These are phyloP conservation scores for Athripsodes cinereus DNA, from an alignment of 2,888 invertebrate genomes.

Conservation along the genomic window DNA sequence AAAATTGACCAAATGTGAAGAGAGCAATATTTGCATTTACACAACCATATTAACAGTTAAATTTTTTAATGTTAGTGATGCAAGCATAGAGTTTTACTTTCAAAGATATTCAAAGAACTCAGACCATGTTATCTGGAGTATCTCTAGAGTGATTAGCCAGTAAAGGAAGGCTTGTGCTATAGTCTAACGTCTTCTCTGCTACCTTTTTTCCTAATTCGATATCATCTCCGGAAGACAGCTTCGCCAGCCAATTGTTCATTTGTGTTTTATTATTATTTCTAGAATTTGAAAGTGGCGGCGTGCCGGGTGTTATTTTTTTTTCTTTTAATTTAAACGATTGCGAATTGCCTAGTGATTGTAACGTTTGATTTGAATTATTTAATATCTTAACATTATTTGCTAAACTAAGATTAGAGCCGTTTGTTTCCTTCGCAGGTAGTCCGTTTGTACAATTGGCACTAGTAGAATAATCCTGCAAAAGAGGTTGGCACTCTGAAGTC, in stretches of 20 bases:
- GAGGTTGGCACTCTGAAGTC: constrained; percentile 41
- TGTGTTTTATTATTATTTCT: constrained; percentile 40
- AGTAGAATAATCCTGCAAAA: constrained; percentile 40
- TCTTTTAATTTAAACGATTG: constrained; percentile 7
- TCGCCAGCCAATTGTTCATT: constrained; percentile 49
- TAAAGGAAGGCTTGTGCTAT: constrained; percentile 47
- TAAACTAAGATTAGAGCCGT: constrained; percentile 17
- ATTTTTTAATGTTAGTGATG: too few species aligned
- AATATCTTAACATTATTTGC: constrained; percentile 12
- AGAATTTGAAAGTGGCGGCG: constrained; percentile 7
- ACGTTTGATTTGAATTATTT: background rate
- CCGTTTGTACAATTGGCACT: constrained; percentile 39
- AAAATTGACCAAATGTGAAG: too few species aligned
- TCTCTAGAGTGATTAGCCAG: constrained; percentile 31
- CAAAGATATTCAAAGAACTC: background rate
- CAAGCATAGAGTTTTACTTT: too few species aligned
- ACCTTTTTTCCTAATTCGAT: constrained; percentile 43
- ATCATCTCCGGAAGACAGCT: constrained; percentile 43
- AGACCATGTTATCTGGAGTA: background rate
- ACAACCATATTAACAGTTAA: too few species aligned
- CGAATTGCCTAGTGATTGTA: background rate
- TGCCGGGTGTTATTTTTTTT: background rate
- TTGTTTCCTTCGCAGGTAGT: constrained; percentile 29
- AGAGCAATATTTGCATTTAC: too few species aligned
- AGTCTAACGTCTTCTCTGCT: constrained; percentile 42